Evolutionary conservation across 2,113 vertebrate species (phyloP).

Genomic region (Mellivora capensis): DNA sequence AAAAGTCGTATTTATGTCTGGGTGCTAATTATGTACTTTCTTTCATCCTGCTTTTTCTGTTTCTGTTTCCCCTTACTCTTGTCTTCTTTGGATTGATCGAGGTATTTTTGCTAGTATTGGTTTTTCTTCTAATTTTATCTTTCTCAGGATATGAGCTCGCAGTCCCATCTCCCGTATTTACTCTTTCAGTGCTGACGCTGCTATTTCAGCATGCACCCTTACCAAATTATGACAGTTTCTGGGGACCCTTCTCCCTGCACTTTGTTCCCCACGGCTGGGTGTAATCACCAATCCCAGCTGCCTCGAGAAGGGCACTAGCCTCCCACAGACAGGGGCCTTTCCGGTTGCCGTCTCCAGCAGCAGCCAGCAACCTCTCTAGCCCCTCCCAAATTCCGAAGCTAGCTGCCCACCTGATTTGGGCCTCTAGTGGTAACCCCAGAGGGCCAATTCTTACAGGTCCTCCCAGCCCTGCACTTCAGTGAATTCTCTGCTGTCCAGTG

Average conservation of each 20-base stretch:
- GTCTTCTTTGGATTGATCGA: not conserved
- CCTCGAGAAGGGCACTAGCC: fast-evolving
- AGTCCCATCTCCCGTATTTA: not conserved
- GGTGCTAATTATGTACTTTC: not conserved
- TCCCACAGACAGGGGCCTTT: not conserved
- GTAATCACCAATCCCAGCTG: not conserved
- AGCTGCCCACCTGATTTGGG: not conserved
- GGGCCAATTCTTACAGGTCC: not conserved
- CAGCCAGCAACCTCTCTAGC: not conserved
- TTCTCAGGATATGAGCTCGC: not conserved
- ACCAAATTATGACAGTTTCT: not conserved
- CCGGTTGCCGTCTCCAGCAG: not conserved
- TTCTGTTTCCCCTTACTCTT: not conserved
- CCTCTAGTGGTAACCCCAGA: not conserved
- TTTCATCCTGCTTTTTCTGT: not conserved
- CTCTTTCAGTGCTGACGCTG: not conserved
- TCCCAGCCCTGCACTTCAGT: not conserved
- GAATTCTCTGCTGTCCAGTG: not conserved
- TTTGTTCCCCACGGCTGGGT: not conserved
- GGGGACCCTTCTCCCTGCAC: not conserved
- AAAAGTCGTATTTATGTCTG: not conserved
- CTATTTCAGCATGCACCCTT: not conserved
- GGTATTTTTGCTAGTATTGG: not conserved
- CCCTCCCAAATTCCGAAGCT: not conserved
- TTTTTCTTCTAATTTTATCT: not conserved